Conservation (phyloP, 2,797 vertebrate genomes). For the Myotis findleyi region DNA sequence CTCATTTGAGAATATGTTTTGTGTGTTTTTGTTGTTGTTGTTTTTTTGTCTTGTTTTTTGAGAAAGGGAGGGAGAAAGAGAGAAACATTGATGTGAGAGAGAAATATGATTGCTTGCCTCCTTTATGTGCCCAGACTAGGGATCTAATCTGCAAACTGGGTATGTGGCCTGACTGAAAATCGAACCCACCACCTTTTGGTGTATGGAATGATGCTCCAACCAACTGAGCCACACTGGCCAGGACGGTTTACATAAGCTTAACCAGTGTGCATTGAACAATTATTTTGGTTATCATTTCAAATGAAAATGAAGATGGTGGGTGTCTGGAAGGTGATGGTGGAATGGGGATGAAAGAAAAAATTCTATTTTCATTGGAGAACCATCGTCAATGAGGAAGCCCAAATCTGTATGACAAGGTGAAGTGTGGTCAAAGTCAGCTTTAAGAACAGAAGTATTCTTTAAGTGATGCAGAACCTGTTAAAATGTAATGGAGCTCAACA, state of each 20-base stretch:
- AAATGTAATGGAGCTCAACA: background rate
- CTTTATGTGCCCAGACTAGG: background rate
- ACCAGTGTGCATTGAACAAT: background rate
- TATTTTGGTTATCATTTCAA: slow-evolving; percentile 39
- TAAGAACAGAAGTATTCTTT: background rate
- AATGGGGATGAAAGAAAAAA: background rate
- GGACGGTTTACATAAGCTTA: background rate
- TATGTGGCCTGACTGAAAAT: background rate
- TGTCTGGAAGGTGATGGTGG: background rate
- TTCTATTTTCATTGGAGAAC: background rate
- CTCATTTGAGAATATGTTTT: background rate
- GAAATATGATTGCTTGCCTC: background rate
- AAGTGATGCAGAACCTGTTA: background rate
- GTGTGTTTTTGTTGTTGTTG: too few relatives aligned
- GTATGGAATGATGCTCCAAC: background rate
- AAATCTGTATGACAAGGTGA: background rate
- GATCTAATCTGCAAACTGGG: background rate
- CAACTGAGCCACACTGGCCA: background rate
- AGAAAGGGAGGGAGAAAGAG: background rate
- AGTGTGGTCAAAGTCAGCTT: background rate
- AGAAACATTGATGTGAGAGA: background rate
- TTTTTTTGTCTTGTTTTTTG: background rate
- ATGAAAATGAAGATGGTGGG: background rate
- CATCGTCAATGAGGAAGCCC: background rate
- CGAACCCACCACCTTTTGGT: background rate